phyloP scores from a whole-genome alignment of 2,888 invertebrate species.

The Idaea dimidiata region DNA sequence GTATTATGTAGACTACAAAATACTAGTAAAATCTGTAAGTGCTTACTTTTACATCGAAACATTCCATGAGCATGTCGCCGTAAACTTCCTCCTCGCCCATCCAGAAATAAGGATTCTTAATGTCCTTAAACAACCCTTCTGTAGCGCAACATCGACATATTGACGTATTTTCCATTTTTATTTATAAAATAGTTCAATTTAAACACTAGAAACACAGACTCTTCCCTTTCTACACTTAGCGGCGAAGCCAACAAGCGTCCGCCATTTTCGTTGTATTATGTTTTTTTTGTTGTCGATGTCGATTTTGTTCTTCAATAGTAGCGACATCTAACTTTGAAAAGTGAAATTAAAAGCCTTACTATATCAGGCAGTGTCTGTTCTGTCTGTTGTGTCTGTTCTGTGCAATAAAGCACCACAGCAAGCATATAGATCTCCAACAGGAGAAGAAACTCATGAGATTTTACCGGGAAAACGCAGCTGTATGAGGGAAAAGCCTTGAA shows the following conservation, averaged over 20 bases:
- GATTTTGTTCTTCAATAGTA: not conserved
- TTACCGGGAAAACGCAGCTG: too few species aligned
- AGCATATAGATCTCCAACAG: too few species aligned
- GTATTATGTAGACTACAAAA: not conserved
- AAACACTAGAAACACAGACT: slow-evolving; percentile 19
- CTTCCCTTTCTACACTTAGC: slow-evolving; percentile 25
- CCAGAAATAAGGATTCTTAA: slow-evolving; percentile 63
- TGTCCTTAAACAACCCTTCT: slow-evolving; percentile 67
- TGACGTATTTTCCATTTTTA: slow-evolving; percentile 56
- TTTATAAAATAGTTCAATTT: not conserved
- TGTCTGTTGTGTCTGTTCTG: too few species aligned
- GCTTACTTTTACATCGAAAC: slow-evolving; percentile 69
- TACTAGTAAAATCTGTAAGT: not conserved
- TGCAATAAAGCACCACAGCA: too few species aligned
- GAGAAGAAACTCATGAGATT: too few species aligned
- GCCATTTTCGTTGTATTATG: slow-evolving; percentile 53
- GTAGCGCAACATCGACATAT: slow-evolving; percentile 75
- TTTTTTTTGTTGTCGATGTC: slow-evolving; percentile 14
- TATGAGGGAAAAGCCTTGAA: too few species aligned
- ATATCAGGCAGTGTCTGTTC: too few species aligned
- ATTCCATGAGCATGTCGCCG: slow-evolving; percentile 67
- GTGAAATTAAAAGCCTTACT: not conserved
- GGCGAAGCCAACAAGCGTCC: slow-evolving; percentile 48
- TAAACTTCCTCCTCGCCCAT: slow-evolving; percentile 73
- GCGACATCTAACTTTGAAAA: slow-evolving; percentile 16